Base-by-base conservation (phyloP, 2,113 vertebrate genomes). In the Cephalopholis sonnerati region DNA sequence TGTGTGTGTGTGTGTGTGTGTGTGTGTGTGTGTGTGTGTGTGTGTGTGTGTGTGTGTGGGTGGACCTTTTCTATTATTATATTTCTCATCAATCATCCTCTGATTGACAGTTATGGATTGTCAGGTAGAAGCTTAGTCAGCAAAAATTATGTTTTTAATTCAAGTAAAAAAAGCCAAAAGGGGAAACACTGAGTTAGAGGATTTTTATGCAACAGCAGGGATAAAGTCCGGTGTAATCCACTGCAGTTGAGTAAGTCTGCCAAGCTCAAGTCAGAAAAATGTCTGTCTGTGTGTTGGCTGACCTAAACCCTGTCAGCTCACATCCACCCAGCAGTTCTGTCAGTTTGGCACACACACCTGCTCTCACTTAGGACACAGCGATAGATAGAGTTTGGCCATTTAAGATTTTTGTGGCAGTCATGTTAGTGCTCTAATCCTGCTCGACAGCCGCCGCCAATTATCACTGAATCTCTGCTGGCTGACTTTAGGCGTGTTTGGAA, bases 401-500 rank as follows among this genome's bases (percentile, higher is more conserved):
- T 70, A 54, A 64, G n/a, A 74, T 84, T 54, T 82, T 25, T 65
- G 64, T 75, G 74, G 74, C 77, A 74, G 55, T 64, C 76, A 53
- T 80, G 77, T 82, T 74, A 32, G 65, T 15, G 50, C 68, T 25
- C 29, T 82, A 84, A 84, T 84, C 76, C 65, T 3, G 27, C 79
- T 67, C n/a, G 29, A 74, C 57, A 66, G 57, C 50, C 44, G 2
- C 51, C 12, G n/a, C 85, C 77, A 87, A 78, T 74, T 77, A 91
- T 81, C 76, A 55, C 72, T 39, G 24, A 89, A 66, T 79, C 53
- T 70, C 50, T 80, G 64, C 77, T 82, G 80, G 74, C 77, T 57
- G 78, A 84, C 72, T 86, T 71, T 10, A 67, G 39, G 48, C 29
- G 64, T 79, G 66, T 86, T 86, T 89, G 72, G 77, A 85, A 71